Evolutionary conservation across 1,140 invertebrate genomes (phyloP), one percentile per base, ranked within the genome.

Genomic region (Procambarus clarkii): DNA sequence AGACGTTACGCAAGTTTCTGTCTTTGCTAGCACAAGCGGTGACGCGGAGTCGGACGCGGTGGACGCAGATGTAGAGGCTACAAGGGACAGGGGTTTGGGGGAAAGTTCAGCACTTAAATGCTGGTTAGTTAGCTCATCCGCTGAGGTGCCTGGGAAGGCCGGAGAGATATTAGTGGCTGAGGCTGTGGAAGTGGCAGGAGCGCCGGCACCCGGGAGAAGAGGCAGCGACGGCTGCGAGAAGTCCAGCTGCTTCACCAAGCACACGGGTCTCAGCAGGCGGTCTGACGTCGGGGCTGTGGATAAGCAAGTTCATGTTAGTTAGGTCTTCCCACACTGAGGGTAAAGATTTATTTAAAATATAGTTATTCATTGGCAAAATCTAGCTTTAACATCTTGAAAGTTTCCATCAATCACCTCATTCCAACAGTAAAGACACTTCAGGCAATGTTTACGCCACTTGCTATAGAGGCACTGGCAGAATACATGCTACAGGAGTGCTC

Each of bases 171-270:
- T 24, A 60, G 97, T 96, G 94, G 97, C 54, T 45, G 76, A 18
- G 7, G 85, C 24, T 18, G 86, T 79, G n/a, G 89, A 34, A 7
- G 92, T 15, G 24, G 79, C 21, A 71, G 80, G 60, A 45, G 97
- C 96, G 94, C 97, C 96, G 46, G 94, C 94, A 95, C 95, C 86
- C 95, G 95, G 91, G 95, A 95, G 94, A 87, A 87, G 91, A 24
- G 86, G 88, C 24, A 88, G 79, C 44, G 91, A 74, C 34, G 84
- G 84, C 64, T 86, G 83, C 15, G 83, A 76, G 77, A 91, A 91
- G 69, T 91, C 90, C 2, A 91, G 91, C 34, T 91, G 95, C 50
- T 95, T 95, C 3, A 95, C 95, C 94, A 94, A 95, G 0, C 94
- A 93, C 94, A 95, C 95, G 3, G 94, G 95, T 71, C 94, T 78